Base-by-base conservation (phyloP, 2,113 vertebrate species). In the Phaetusa simplex region DNA sequence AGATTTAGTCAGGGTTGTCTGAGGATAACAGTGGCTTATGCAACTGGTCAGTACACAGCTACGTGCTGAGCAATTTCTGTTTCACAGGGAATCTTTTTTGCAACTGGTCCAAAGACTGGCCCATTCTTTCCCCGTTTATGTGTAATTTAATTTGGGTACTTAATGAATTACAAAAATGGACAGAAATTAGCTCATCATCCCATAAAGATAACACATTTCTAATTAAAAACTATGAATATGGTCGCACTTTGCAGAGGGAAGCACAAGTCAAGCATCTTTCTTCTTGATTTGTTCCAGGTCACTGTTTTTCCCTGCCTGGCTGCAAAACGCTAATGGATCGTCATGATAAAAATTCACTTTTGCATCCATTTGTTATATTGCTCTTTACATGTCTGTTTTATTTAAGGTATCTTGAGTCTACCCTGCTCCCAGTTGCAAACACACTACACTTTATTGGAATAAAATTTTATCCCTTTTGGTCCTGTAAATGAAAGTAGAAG, bases 211-310 rank as follows among this genome's bases (percentile, higher is more conserved):
- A 96, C 77, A 93, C 12, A 97, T 96, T 95, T 97, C 84, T 96
- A 97, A 98, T 97, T 97, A 95, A 95, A 90, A 93, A 59, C 95
- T 93, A 93, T 92, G 83, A 97, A 95, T 97, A 92, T 84, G 56
- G 96, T 97, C 96, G 96, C 64, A 52, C 40, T 85, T 96, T 87
- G 69, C 55, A 96, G 91, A 95, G 95, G 69, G 76, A 96, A 97
- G 81, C 49, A 71, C 82, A 97, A 97, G 97, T 95, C 88, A 97
- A 95, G 90, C 86, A 93, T 97, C 84, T 83, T 97, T 97, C 90
- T 96, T 98, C 91, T 92, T 96, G 58, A 97, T 97, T 97, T 98
- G 90, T 98, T 98, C 96, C 67, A 89, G 97, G 93, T 97, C 97
- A 97, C 97, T 95, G 94, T 98, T 95, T 95, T 92, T 82, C 88